Base-by-base conservation (phyloP, 2,888 invertebrate species). In the Apeira syringaria region DNA sequence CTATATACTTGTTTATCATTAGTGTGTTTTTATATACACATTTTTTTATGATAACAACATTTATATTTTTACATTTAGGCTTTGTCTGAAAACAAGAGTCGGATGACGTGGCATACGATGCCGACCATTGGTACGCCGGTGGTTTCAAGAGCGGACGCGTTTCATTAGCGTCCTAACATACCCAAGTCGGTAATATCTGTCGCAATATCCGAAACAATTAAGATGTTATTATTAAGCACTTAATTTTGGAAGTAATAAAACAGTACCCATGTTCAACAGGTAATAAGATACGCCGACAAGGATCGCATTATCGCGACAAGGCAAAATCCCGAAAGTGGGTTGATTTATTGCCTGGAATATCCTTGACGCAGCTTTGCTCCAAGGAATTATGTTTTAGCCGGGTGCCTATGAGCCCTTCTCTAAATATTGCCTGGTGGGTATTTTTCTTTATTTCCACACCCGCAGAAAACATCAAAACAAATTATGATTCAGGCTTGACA, bases 201-300 rank as follows among this genome's bases (percentile, higher is more conserved):
- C 44, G 17, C 44, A 44, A 38, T 38, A 44, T 38, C 33, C 24
- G 29, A 31, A 45, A 32, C 39, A 46, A 46, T 46, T 46, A 39
- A n/a, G 35, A 35, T 28, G 45, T 38, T 42, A 47, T 37, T 47
- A 48, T 43, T 38, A 48, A 43, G 28, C 49, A 59, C 56, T 60
- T 63, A 40, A 60, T 67, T 64, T 62, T 53, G 52, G 50, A 58
- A 59, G 56, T 66, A 64, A 66, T 64, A 65, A 67, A 66, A 71
- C 70, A 62, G 65, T 63, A 63, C 60, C 64, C 61, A 37, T 70
- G 70, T 74, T 77, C 76, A 81, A 80, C 79, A 80, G 72, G 78
- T 79, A 75, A 78, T 79, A 77, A 77, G 72, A 74, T 72, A 74
- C 68, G 74, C 75, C 74, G 75, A 77, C 73, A 75, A 73, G 74